Conservation (phyloP, 2,797 vertebrate species). For the Phalloptychus januarius region DNA sequence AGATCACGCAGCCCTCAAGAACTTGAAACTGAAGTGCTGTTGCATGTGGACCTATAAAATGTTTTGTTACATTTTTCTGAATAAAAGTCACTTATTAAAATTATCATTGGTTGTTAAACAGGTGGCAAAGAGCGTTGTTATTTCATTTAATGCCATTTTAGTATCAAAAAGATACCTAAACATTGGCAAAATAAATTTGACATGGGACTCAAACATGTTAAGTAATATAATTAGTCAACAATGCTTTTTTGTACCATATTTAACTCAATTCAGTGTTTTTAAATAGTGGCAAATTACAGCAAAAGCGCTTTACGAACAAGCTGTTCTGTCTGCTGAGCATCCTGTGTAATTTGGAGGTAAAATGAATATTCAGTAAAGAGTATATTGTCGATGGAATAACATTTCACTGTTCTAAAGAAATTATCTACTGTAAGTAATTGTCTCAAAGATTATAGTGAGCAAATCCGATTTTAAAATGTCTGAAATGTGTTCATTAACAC, state of each 20-base stretch:
- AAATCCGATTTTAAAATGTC: neutral
- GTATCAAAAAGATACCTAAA: neutral
- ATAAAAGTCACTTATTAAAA: conserved; percentile 5
- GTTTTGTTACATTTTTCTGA: conserved; percentile 24
- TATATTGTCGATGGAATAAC: neutral
- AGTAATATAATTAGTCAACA: neutral
- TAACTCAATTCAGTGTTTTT: neutral
- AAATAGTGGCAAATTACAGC: neutral
- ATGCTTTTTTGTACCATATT: neutral
- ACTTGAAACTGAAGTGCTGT: conserved; percentile 11
- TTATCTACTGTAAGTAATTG: neutral
- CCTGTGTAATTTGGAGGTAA: neutral
- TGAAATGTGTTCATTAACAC: neutral
- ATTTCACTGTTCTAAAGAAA: neutral
- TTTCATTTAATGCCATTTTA: neutral
- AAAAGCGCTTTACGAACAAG: neutral
- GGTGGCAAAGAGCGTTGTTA: neutral
- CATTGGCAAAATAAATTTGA: neutral
- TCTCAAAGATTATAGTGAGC: neutral
- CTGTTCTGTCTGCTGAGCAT: neutral
- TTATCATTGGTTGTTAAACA: neutral
- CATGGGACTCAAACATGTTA: neutral
- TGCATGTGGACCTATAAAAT: conserved; percentile 19
- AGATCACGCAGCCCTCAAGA: neutral
- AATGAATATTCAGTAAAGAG: neutral